Conservation (phyloP, 1,140 invertebrate species). For the Papilio aristodemus region DNA sequence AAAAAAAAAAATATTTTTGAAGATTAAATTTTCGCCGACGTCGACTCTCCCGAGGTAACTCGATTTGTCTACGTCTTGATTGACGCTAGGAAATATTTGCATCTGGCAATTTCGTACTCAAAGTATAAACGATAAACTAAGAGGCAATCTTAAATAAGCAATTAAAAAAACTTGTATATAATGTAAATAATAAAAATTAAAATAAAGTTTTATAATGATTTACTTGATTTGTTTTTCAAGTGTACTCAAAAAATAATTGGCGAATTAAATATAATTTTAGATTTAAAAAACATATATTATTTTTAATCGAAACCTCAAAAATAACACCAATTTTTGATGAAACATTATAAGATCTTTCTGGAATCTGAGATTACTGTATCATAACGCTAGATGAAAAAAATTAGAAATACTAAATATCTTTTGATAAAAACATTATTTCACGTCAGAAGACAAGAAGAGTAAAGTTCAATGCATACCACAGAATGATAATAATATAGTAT, state of each 20-base stretch:
- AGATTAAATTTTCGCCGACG: constrained; percentile 26
- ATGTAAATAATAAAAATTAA: background rate
- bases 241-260: too few species aligned
- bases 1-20: background rate
- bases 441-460: background rate
- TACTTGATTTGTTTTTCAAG: background rate
- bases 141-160: background rate
- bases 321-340: too few species aligned
- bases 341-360: too few species aligned
- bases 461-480: too few species aligned
- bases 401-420: too few species aligned
- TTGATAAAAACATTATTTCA: background rate
- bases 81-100: constrained; percentile 15
- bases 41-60: constrained; percentile 26
- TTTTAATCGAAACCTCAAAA: too few species aligned
- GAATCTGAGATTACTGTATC: too few species aligned
- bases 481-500: background rate
- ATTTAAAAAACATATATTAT: too few species aligned
- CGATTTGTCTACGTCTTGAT: constrained; percentile 24
- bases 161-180: too few species aligned
- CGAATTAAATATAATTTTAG: too few species aligned
- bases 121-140: background rate
- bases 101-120: background rate
- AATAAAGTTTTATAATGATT: background rate
- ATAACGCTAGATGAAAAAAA: too few species aligned